These are phyloP conservation scores for Mobula birostris DNA, from an alignment of 2,113 vertebrate genomes.

Conservation along the genomic window DNA sequence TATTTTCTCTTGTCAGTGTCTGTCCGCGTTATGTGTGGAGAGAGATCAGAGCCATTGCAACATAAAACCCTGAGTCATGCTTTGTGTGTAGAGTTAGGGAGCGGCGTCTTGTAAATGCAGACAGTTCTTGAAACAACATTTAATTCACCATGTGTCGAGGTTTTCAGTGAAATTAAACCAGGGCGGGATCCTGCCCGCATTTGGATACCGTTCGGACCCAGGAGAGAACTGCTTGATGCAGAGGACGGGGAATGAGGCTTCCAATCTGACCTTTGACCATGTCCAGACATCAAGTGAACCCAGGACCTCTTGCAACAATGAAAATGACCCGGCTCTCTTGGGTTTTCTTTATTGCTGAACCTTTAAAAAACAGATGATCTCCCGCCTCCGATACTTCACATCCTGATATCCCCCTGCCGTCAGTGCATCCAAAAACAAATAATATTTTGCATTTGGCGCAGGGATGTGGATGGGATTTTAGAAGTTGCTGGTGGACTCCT, in stretches of 20 bases:
- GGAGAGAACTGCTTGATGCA: not conserved
- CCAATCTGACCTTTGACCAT: not conserved
- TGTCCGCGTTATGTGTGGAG: not conserved
- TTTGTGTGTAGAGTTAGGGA: not conserved
- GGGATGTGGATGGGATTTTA: not conserved
- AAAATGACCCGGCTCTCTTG: not conserved
- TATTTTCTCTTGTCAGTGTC: not conserved
- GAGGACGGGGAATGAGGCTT: not conserved
- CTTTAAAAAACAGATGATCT: not conserved
- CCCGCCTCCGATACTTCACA: not conserved
- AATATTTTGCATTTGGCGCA: not conserved
- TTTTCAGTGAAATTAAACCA: not conserved
- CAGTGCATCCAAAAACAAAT: too few relatives aligned
- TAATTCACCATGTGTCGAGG: not conserved
- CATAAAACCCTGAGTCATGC: conserved; percentile 22
- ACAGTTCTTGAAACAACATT: not conserved
- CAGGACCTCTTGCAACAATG: not conserved
- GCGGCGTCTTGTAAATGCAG: not conserved
- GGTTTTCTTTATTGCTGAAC: not conserved
- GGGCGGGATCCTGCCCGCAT: not conserved
- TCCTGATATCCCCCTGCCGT: too few relatives aligned
- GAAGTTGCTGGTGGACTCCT: not conserved
- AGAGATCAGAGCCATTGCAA: not conserved
- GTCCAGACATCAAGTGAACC: not conserved
- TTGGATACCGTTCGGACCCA: not conserved